A percentile compares a stretch with the other conserved stretches of the same genome.
These are phyloP conservation scores for Drosophila paracracens DNA, from an alignment of 2,888 invertebrate species.

Conservation along the genomic window DNA sequence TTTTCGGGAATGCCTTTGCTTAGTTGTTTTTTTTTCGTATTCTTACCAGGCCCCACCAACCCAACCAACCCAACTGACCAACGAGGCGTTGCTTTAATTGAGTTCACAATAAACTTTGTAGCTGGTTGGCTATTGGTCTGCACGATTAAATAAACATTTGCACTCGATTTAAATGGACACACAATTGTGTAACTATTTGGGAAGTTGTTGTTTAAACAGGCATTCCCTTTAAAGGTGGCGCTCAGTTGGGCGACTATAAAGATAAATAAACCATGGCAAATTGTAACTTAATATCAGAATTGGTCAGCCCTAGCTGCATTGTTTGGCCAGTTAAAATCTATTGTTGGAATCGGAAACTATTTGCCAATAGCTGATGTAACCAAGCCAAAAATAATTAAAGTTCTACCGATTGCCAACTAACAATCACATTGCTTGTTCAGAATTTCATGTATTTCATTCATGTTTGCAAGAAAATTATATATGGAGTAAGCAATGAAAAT, in stretches of 20 bases:
- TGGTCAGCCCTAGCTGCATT: slow-evolving; percentile 1
- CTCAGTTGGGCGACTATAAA: slow-evolving; percentile 11
- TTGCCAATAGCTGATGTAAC: slow-evolving; percentile 14
- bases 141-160: slow-evolving; percentile 61
- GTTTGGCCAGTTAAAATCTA: slow-evolving; percentile 4
- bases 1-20: slow-evolving; percentile 51
- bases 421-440: background rate
- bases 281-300: slow-evolving; percentile 25
- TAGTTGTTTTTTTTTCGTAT: slow-evolving; percentile 19
- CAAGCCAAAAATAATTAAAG: slow-evolving; percentile 14
- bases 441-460: background rate
- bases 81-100: slow-evolving; percentile 56
- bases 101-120: slow-evolving; percentile 58
- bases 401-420: slow-evolving; percentile 3
- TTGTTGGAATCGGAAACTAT: slow-evolving; percentile 1
- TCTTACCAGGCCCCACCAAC: slow-evolving; percentile 9
- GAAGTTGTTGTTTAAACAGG: slow-evolving; percentile 30
- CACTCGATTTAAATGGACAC: slow-evolving; percentile 56
- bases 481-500: background rate
- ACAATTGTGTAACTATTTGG: slow-evolving; percentile 34
- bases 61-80: slow-evolving; percentile 41
- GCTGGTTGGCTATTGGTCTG: slow-evolving; percentile 29
- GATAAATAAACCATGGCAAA: slow-evolving; percentile 10
- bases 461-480: background rate
- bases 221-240: slow-evolving; percentile 2